Evolutionary conservation across 2,797 vertebrate genomes (phyloP).

Genomic region (Acipenser ruthenus): DNA sequence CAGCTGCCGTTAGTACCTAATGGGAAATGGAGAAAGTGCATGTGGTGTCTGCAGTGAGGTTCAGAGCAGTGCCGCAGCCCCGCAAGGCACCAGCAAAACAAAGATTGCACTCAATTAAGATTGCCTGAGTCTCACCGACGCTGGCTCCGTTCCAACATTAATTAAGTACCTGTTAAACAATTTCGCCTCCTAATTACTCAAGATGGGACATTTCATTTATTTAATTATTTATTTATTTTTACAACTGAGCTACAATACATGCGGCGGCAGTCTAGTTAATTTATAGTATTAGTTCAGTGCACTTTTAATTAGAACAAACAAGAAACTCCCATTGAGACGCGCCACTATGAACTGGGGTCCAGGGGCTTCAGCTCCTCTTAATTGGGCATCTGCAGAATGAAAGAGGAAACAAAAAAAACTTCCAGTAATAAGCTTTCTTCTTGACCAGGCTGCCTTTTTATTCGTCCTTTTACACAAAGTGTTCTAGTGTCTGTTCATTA

Average conservation of each 20-base stretch:
- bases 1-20: conserved; percentile 58
- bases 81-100: conserved; percentile 47
- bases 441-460: too few relatives aligned
- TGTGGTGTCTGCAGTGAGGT: conserved; percentile 45
- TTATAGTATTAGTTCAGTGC: conserved; percentile 29
- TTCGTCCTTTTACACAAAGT: too few relatives aligned
- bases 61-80: conserved; percentile 40
- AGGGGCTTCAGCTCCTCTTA: conserved; percentile 43
- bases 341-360: conserved; percentile 31
- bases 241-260: conserved; percentile 26
- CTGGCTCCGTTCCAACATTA: conserved; percentile 57
- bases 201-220: conserved; percentile 41
- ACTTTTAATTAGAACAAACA: conserved; percentile 69
- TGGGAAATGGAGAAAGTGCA: conserved; percentile 59
- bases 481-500: too few relatives aligned
- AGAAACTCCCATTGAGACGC: conserved; percentile 49
- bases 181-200: conserved; percentile 53
- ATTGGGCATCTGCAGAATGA: conserved; percentile 43
- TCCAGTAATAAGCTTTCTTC: too few relatives aligned
- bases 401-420: too few relatives aligned
- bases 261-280: conserved; percentile 34
- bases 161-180: conserved; percentile 67
- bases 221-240: not conserved
- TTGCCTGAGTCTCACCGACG: conserved; percentile 58
- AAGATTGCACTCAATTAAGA: conserved; percentile 68